Base-by-base conservation (phyloP, 2,797 vertebrate species). In the Clarias pachynema region DNA sequence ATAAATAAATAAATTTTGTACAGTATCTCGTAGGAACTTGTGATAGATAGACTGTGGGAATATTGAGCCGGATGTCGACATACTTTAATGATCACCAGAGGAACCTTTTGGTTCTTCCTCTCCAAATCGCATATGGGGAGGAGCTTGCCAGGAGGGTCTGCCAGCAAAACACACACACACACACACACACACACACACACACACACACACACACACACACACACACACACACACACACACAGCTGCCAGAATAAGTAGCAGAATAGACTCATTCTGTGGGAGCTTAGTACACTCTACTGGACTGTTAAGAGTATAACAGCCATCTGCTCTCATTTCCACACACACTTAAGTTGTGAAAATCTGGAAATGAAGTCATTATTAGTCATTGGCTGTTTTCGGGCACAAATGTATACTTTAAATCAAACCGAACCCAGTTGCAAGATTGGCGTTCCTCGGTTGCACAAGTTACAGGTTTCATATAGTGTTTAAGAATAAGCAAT, bases 231-330 rank as follows among this genome's bases (percentile, higher is more conserved):
- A 60, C 29, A 78, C 10, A 59, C 26, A 78, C 29, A 78, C 20
- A 15, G 15, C 16, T 86, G 79, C 53, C 83, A 80, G 74, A 66
- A 63, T 12, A 12, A 83, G 62, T 74, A 9, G 59, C 31, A 60
- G 69, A 57, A 59, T 2, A 59, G 37, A 63, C 40, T 69, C 29
- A 18, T 83, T 88, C 65, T 81, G 72, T 86, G 70, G 40, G 77
- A 83, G 69, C 20, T 80, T 83, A 81, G 82, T 79, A 80, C 88
- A 78, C 85, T 89, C 89, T 90, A 70, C 79, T 90, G 89, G 87
- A 65, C 24, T 4, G 2, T 31, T 4, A 15, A 53, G 20, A 40
- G 87, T n/a, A 88, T 49, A 59, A 84, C 81, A 81, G n/a, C 16
- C 24, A 69, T 44, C 9, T 49, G 1, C 0, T 24, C 24, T 9